Evolutionary conservation across 2,888 invertebrate genomes (phyloP).

Genomic region (Euzophera pinguis): DNA sequence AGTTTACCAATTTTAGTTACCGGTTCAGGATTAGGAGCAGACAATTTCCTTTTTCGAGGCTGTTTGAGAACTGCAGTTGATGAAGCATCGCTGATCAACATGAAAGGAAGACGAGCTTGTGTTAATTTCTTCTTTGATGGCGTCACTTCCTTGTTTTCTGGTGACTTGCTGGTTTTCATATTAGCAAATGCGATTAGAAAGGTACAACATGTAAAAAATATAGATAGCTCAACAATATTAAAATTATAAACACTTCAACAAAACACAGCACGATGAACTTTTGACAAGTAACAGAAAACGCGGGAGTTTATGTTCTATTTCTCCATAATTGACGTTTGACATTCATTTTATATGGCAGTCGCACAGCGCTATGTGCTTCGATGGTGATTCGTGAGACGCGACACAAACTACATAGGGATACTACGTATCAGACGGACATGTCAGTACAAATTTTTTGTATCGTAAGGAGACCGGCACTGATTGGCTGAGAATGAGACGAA

Average conservation of each 20-base stretch:
- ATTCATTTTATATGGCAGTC: no score
- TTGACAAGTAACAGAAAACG: conserved; percentile 54
- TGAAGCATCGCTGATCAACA: conserved; percentile 68
- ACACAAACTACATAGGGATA: no score
- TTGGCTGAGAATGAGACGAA: no score
- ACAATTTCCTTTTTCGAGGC: conserved; percentile 68
- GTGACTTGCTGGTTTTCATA: conserved; percentile 65
- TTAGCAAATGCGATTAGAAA: conserved; percentile 27
- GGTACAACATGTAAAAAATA: conserved; percentile 20
- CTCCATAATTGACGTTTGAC: no score
- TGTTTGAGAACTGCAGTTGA: conserved; percentile 46
- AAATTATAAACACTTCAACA: conserved; percentile 1
- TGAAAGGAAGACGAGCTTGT: conserved; percentile 82
- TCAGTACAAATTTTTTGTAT: no score
- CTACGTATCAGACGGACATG: no score
- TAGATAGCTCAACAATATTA: conserved; percentile 19
- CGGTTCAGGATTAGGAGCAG: conserved; percentile 51
- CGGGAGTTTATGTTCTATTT: conserved; percentile 42
- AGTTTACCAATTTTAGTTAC: conserved; percentile 62
- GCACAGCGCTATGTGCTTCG: no score
- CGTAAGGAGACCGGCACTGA: no score
- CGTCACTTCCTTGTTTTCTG: conserved; percentile 55
- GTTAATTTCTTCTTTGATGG: conserved; percentile 79
- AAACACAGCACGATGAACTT: conserved; percentile 34
- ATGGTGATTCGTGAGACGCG: no score